Percentiles rank a stretch among this genome's conserved stretches.
phyloP scores from a whole-genome alignment of 2,888 invertebrate genomes.

The Danaus chrysippus region DNA sequence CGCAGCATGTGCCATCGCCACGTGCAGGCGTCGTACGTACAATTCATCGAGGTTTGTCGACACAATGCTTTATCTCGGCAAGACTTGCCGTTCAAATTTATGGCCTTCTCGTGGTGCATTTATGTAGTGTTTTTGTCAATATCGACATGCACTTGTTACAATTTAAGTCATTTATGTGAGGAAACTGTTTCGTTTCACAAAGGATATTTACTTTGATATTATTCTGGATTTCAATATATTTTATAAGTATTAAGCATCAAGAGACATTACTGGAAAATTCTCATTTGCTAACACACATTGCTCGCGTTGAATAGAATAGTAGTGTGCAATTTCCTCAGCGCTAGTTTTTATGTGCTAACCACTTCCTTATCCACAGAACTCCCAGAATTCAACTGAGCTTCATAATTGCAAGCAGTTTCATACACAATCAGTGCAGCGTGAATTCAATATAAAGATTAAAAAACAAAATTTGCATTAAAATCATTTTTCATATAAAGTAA shows the following conservation, averaged over 20 bases:
- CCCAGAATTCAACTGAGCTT: conserved; percentile 1
- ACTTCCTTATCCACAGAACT: conserved; percentile 3
- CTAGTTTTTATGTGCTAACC: conserved; percentile 5
- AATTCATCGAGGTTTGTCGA: conserved; percentile 6
- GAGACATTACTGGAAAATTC: not conserved
- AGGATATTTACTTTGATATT: not conserved
- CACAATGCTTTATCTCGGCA: not conserved
- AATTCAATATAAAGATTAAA: not conserved
- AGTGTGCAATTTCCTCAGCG: conserved; percentile 3
- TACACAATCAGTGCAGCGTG: not conserved
- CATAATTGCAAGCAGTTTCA: conserved; percentile 1
- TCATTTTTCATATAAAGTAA: not conserved
- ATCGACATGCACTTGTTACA: too few relatives aligned
- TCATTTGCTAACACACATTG: not conserved
- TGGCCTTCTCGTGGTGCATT: not conserved
- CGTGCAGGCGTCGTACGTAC: conserved; percentile 1
- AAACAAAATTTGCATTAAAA: not conserved
- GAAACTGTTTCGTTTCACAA: not conserved
- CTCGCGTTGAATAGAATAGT: not conserved
- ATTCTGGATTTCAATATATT: not conserved
- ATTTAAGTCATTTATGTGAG: too few relatives aligned
- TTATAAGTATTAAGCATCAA: conserved; percentile 1
- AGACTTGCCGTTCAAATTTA: conserved; percentile 2
- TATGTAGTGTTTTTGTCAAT: not conserved
- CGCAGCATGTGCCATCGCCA: not conserved